Percentiles rank a stretch among this genome's conserved stretches.
phyloP scores from a whole-genome alignment of 2,888 invertebrate genomes.

The Arctia plantaginis region DNA sequence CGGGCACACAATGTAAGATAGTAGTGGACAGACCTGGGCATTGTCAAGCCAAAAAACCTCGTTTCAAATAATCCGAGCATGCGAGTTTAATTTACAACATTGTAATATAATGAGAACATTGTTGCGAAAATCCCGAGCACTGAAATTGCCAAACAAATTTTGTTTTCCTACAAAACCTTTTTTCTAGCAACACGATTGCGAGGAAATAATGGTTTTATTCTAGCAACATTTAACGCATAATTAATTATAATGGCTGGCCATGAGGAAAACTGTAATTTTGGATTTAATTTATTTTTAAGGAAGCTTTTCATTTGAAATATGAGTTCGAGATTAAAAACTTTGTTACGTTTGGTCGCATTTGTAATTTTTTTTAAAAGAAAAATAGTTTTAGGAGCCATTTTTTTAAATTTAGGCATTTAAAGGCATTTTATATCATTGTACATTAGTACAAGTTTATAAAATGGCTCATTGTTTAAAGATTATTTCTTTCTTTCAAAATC shows the following conservation, averaged over 20 bases:
- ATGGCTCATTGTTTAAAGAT: not conserved
- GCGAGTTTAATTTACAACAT: slow-evolving; percentile 2
- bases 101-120: slow-evolving; percentile 4
- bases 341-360: not conserved
- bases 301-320: slow-evolving; percentile 2
- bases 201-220: slow-evolving; percentile 10
- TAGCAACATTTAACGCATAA: slow-evolving; percentile 25
- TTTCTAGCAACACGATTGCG: slow-evolving; percentile 3
- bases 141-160: not conserved
- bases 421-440: no score
- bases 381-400: no score
- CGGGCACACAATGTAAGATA: slow-evolving; percentile 27
- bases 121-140: not conserved
- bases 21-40: slow-evolving; percentile 25
- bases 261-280: slow-evolving; percentile 4
- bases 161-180: no score
- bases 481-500: not conserved
- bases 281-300: slow-evolving; percentile 8
- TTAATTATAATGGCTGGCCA: slow-evolving; percentile 23
- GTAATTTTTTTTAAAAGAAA: not conserved
- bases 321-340: slow-evolving; percentile 2
- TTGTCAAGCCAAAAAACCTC: slow-evolving; percentile 32
- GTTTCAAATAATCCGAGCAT: slow-evolving; percentile 19
- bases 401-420: no score
- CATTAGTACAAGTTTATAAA: not conserved